phyloP scores from a whole-genome alignment of 2,888 invertebrate species.

The Nezara viridula region DNA sequence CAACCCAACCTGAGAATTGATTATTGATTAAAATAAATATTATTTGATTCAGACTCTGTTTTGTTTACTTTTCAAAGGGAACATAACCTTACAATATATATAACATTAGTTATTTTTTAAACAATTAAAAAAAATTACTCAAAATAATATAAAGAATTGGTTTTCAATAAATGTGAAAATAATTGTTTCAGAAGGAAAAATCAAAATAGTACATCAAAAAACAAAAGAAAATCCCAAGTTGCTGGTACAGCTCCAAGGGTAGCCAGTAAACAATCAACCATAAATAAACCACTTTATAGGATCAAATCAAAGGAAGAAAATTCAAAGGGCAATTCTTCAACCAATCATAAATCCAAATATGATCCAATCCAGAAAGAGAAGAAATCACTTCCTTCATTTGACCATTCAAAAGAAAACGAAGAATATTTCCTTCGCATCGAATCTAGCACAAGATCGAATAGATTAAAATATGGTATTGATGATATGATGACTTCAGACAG shows the following conservation, averaged over 20 bases:
- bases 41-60: no score
- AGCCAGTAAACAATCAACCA: background rate
- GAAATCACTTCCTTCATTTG: background rate
- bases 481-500: background rate
- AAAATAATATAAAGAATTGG: no score
- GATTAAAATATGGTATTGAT: background rate
- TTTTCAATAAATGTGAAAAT: background rate
- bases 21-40: no score
- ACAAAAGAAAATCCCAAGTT: background rate
- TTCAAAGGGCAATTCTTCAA: background rate
- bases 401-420: background rate
- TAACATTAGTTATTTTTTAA: no score
- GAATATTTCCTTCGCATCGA: background rate
- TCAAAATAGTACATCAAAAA: background rate
- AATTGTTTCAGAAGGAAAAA: background rate
- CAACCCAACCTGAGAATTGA: no score
- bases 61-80: no score
- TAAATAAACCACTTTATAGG: background rate
- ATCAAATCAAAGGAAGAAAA: background rate
- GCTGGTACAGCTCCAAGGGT: background rate
- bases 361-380: background rate
- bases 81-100: no score
- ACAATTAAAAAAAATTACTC: no score
- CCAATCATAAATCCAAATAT: background rate
- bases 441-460: background rate